Conservation (phyloP, 2,113 vertebrate species). For the Sapajus apella region DNA sequence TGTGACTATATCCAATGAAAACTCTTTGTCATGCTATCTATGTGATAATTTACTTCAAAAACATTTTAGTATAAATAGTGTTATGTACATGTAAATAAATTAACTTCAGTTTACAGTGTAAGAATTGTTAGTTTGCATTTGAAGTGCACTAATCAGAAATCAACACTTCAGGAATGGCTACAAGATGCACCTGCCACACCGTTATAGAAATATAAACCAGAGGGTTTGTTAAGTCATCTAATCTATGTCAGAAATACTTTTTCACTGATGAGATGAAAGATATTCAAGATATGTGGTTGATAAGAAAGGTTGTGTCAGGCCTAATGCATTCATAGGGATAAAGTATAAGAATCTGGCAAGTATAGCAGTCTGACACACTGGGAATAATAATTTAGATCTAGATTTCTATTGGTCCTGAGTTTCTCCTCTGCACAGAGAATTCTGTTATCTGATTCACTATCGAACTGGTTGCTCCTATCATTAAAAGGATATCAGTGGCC, state of each 20-base stretch:
- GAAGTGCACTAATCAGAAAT: neutral
- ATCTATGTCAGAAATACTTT: neutral
- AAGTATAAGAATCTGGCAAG: neutral
- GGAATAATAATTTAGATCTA: neutral
- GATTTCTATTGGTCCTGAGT: neutral
- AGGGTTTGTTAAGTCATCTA: neutral
- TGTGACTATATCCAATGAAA: neutral
- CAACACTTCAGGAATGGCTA: neutral
- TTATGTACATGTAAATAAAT: neutral
- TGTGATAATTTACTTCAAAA: neutral
- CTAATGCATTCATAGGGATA: neutral
- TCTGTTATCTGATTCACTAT: neutral
- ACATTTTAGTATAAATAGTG: neutral
- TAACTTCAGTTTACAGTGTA: neutral
- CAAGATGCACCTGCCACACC: neutral
- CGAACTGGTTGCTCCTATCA: neutral
- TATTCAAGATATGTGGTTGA: neutral
- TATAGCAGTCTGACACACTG: neutral
- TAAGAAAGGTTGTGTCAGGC: neutral
- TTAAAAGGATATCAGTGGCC: neutral
- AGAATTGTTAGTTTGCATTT: neutral
- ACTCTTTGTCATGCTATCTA: neutral
- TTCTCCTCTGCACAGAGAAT: neutral
- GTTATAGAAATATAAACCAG: neutral
- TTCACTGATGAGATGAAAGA: neutral